Percentiles rank a stretch among this genome's conserved stretches.
Evolutionary conservation across 2,797 vertebrate species (phyloP).

Genomic region (Eidolon dupreanum): DNA sequence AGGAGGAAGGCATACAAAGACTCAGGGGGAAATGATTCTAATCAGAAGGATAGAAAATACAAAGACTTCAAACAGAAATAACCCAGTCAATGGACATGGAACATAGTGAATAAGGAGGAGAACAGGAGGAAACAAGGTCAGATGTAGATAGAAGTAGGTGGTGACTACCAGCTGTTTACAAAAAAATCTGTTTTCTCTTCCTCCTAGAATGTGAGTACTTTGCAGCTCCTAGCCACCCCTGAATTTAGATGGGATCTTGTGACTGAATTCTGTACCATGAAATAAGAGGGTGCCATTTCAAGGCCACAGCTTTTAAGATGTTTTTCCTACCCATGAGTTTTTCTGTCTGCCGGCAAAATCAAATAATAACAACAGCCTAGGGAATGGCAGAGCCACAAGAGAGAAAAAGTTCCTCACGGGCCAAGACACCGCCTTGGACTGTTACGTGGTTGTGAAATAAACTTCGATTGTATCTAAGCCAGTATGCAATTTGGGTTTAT

Average conservation of each 20-base stretch:
- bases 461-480: not conserved
- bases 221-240: not conserved
- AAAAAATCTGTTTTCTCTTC: not conserved
- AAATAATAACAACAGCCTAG: not conserved
- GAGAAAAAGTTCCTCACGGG: not conserved
- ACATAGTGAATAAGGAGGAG: not conserved
- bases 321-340: not conserved
- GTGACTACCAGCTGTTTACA: not conserved
- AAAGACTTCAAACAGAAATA: conserved; percentile 30
- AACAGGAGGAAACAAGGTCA: not conserved
- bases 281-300: not conserved
- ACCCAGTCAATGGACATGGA: not conserved
- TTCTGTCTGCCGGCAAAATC: not conserved
- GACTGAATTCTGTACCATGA: not conserved
- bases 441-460: not conserved
- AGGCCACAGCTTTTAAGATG: not conserved
- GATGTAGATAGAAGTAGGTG: not conserved
- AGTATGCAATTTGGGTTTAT: not conserved
- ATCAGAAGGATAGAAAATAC: not conserved
- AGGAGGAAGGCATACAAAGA: not conserved
- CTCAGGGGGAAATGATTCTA: not conserved
- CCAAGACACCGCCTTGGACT: not conserved
- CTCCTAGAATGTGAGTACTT: not conserved
- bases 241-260: not conserved
- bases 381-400: not conserved